Percentiles rank a stretch among this genome's conserved stretches.
Conservation (phyloP, 2,113 vertebrate species). For the Calcarius ornatus region DNA sequence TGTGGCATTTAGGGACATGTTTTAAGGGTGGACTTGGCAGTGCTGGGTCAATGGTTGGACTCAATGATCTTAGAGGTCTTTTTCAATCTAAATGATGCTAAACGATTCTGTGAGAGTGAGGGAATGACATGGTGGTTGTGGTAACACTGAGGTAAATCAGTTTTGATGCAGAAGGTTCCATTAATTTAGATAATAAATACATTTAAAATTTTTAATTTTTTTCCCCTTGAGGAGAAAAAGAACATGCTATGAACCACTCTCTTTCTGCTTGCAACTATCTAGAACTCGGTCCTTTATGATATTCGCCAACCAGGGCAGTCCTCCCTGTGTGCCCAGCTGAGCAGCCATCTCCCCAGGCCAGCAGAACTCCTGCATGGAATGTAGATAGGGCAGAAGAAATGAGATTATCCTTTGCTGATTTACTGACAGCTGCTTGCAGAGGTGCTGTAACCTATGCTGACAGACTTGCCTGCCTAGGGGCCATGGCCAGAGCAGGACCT, state of each 20-base stretch:
- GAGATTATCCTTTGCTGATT: neutral
- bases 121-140: fast-evolving
- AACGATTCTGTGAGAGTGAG: neutral
- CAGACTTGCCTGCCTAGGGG: fast-evolving
- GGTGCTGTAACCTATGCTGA: neutral
- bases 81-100: neutral
- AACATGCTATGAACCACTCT: neutral
- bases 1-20: neutral
- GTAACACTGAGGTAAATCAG: neutral
- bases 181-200: neutral
- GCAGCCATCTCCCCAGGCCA: neutral
- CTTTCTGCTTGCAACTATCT: neutral
- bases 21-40: neutral
- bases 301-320: neutral
- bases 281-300: neutral
- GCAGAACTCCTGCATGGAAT: neutral
- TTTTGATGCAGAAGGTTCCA: neutral
- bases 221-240: neutral
- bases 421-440: neutral
- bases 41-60: neutral
- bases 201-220: neutral
- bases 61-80: neutral
- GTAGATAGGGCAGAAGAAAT: neutral
- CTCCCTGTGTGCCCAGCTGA: fast-evolving
- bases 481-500: neutral